These are phyloP conservation scores for Leucophenga montana DNA, from an alignment of 2,888 invertebrate species.

Conservation along the genomic window DNA sequence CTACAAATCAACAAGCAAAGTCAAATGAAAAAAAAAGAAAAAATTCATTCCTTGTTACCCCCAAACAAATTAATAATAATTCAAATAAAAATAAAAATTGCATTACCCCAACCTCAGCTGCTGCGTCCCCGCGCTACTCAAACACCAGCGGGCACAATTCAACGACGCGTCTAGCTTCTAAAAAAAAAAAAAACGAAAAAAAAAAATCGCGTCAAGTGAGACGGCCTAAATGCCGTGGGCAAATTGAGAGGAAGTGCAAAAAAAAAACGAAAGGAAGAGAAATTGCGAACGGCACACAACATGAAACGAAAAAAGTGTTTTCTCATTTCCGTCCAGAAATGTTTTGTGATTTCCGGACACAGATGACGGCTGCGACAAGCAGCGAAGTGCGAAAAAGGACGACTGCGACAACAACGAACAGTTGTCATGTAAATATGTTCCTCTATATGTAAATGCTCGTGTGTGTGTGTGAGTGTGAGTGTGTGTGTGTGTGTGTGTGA, in stretches of 20 bases:
- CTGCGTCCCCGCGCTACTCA: background rate
- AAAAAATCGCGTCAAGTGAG: constrained; percentile 17
- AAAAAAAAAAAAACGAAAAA: no score
- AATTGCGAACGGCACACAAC: no score
- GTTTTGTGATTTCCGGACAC: constrained; percentile 66
- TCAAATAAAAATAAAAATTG: constrained; percentile 48
- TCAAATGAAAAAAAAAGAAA: constrained; percentile 42
- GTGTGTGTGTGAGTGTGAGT: background rate
- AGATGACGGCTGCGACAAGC: constrained; percentile 2
- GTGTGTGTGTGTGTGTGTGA: background rate
- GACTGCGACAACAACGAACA: background rate
- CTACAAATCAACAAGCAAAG: constrained; percentile 41
- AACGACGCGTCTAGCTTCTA: background rate
- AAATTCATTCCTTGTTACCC: constrained; percentile 25
- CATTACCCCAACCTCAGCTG: constrained; percentile 12
- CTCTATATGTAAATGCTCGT: background rate
- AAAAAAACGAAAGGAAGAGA: no score
- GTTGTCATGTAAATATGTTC: constrained; percentile 8
- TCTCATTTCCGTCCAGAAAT: constrained; percentile 60
- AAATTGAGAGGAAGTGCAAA: no score
- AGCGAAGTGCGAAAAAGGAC: background rate
- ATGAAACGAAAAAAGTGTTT: constrained; percentile 43
- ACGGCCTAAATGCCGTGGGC: background rate
- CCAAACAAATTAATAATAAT: constrained; percentile 38
- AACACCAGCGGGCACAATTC: background rate